Percentiles rank a stretch among this genome's conserved stretches.
Conservation (phyloP, 2,888 invertebrate species). For the Malthinus seriepunctatus region DNA sequence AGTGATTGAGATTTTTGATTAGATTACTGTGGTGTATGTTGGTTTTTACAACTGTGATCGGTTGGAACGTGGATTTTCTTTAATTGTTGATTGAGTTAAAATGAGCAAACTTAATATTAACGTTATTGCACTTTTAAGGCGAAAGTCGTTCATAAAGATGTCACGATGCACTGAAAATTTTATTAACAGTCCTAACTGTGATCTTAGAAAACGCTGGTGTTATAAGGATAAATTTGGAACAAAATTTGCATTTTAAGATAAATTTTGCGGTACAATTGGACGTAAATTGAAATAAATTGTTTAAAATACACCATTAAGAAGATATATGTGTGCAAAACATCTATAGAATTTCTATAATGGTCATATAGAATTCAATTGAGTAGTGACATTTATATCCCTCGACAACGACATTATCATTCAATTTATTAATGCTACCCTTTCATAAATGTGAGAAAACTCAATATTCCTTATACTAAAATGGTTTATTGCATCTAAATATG, state of each 20-base stretch:
- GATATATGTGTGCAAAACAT: conserved; percentile 28
- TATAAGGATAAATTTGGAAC: too few species aligned
- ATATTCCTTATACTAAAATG: conserved; percentile 19
- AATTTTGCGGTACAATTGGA: conserved; percentile 10
- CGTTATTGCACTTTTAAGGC: too few species aligned
- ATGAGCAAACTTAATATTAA: too few species aligned
- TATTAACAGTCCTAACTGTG: too few species aligned
- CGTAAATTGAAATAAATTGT: conserved; percentile 27
- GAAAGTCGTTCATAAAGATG: too few species aligned
- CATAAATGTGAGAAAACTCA: conserved; percentile 26
- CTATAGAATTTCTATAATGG: conserved; percentile 27
- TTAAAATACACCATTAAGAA: conserved; percentile 31
- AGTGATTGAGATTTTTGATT: neutral
- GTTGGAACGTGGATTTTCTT: too few species aligned
- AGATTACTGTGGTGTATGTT: neutral
- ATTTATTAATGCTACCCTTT: conserved; percentile 34
- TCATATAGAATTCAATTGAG: conserved; percentile 32
- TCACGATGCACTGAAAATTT: too few species aligned
- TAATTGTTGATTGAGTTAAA: too few species aligned
- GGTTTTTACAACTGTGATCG: too few species aligned
- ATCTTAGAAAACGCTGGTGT: too few species aligned
- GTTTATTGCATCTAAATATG: conserved; percentile 19
- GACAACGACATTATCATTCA: conserved; percentile 36
- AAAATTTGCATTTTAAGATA: too few species aligned
- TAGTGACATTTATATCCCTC: conserved; percentile 39